Conservation (phyloP, 1,140 invertebrate genomes). For the Helicoverpa zea region DNA sequence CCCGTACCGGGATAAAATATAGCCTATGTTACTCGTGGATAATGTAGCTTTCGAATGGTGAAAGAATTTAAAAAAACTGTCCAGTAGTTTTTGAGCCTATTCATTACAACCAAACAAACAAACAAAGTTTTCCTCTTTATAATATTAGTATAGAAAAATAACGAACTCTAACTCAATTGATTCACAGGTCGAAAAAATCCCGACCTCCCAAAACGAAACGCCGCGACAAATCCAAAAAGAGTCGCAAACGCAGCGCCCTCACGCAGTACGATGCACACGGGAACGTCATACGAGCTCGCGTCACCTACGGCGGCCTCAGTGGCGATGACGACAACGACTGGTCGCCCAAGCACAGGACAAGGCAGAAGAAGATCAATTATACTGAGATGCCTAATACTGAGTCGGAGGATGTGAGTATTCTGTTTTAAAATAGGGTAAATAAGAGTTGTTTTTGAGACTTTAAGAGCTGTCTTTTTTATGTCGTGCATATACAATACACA, state of each 20-base stretch:
- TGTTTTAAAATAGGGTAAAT: too few relatives aligned
- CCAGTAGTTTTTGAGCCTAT: too few relatives aligned
- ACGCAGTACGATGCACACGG: slow-evolving; percentile 78
- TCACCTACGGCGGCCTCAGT: slow-evolving; percentile 83
- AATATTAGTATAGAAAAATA: too few relatives aligned
- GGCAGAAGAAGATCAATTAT: slow-evolving; percentile 90
- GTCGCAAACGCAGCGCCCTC: slow-evolving; percentile 57
- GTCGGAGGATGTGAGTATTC: slow-evolving; percentile 88
- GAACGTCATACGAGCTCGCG: slow-evolving; percentile 74
- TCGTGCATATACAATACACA: too few relatives aligned
- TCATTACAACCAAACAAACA: too few relatives aligned
- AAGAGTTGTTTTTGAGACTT: too few relatives aligned
- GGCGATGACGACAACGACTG: slow-evolving; percentile 76
- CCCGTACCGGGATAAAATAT: too few relatives aligned
- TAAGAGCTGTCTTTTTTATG: too few relatives aligned
- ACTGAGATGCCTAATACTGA: slow-evolving; percentile 90
- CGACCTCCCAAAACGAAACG: slow-evolving; percentile 52
- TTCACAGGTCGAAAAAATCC: slow-evolving; percentile 33
- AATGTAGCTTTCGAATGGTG: too few relatives aligned
- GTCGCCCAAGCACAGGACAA: slow-evolving; percentile 86
- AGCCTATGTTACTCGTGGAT: too few relatives aligned
- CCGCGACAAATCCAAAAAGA: slow-evolving; percentile 56
- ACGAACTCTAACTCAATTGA: background rate
- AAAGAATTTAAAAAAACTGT: too few relatives aligned
- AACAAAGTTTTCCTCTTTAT: too few relatives aligned